Evolutionary conservation across 2,797 vertebrate genomes (phyloP).

Genomic region (Sandelia bainsii): DNA sequence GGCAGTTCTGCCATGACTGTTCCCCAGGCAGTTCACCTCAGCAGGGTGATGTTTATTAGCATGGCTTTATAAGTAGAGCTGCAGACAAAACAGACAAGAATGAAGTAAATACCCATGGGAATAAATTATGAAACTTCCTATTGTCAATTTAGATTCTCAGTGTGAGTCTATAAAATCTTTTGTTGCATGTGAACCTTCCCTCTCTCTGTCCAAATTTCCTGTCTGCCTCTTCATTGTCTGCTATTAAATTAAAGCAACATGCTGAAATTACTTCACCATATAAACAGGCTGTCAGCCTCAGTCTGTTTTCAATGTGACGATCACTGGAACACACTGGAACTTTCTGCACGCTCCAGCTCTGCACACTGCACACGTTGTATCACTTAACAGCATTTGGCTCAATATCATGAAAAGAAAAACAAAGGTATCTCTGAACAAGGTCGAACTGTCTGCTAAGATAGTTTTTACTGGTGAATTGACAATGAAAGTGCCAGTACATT

Average conservation of each 20-base stretch:
- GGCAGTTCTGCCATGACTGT: conserved; percentile 90
- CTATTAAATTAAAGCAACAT: neutral
- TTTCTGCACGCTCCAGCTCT: too few relatives aligned
- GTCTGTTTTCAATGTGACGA: too few relatives aligned
- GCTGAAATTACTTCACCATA: too few relatives aligned
- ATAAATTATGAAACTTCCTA: neutral
- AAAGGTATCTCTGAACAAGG: neutral
- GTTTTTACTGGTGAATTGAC: neutral
- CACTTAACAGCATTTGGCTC: neutral
- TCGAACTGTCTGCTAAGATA: neutral
- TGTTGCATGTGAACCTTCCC: too few relatives aligned
- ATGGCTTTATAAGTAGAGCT: conserved; percentile 58
- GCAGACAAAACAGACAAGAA: conserved; percentile 6
- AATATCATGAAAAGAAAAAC: neutral
- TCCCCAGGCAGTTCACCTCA: conserved; percentile 57
- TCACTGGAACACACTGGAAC: too few relatives aligned
- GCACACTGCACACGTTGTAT: too few relatives aligned
- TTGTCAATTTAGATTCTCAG: neutral
- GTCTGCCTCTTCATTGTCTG: too few relatives aligned
- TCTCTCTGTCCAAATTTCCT: too few relatives aligned
- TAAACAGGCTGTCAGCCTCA: too few relatives aligned
- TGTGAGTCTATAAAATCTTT: too few relatives aligned
- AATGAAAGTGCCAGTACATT: too few relatives aligned
- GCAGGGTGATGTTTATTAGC: conserved; percentile 34
- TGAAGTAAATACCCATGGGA: conserved; percentile 4